Percentiles rank a stretch among this genome's conserved stretches.
Conservation (phyloP, 2,888 invertebrate genomes). For the Eilema caniola region DNA sequence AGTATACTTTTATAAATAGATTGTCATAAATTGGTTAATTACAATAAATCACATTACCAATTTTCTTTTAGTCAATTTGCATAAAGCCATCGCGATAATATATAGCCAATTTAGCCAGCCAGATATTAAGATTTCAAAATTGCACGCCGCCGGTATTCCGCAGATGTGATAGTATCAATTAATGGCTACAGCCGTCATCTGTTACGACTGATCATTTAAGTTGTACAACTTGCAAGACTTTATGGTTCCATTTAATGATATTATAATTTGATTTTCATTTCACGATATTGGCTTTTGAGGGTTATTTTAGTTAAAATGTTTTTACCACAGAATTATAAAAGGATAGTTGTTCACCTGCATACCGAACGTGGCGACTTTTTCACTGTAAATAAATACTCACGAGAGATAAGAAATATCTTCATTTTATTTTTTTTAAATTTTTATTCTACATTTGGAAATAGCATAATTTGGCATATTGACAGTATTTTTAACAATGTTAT, state of each 20-base stretch:
- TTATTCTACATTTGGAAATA: too few species aligned
- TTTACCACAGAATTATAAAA: too few species aligned
- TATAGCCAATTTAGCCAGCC: conserved; percentile 2
- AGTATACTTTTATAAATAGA: too few species aligned
- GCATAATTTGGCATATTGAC: too few species aligned
- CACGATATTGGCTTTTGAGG: background rate
- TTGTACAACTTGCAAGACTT: conserved; percentile 35
- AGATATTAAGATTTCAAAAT: conserved; percentile 21
- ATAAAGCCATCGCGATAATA: background rate
- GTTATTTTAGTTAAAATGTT: background rate
- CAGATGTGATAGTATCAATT: conserved; percentile 49
- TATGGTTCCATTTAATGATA: conserved; percentile 34
- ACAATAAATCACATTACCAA: too few species aligned
- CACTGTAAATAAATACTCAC: too few species aligned
- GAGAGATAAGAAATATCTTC: too few species aligned
- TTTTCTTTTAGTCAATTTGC: background rate
- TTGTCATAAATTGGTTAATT: too few species aligned
- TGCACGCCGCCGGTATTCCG: conserved; percentile 14
- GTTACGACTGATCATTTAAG: conserved; percentile 45
- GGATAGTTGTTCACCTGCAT: too few species aligned
- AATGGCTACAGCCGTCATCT: conserved; percentile 42
- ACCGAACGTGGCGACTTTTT: too few species aligned
- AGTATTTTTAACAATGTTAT: too few species aligned
- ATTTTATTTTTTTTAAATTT: too few species aligned
- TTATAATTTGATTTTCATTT: conserved; percentile 30